Evolutionary conservation across 2,113 vertebrate species (phyloP).

Genomic region (Sterrhoptilus dennistouni): DNA sequence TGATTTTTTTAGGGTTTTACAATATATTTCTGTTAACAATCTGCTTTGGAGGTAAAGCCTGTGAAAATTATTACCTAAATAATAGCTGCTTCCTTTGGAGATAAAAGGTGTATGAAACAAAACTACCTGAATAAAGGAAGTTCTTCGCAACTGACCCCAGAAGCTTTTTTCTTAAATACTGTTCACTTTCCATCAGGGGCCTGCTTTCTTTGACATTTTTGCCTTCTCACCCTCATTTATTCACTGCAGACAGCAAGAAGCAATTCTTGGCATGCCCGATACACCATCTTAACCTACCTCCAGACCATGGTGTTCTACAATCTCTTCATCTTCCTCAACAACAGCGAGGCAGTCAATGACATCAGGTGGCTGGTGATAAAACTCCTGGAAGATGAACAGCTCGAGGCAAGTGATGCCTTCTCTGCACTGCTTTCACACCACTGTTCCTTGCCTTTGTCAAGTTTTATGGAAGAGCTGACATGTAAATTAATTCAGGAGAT

Average conservation of each 20-base stretch:
- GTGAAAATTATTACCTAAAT: not conserved
- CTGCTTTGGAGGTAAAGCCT: not conserved
- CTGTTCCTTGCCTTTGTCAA: not conserved
- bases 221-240: not conserved
- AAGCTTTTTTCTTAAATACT: not conserved
- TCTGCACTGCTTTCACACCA: not conserved
- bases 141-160: not conserved
- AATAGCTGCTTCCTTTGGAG: not conserved
- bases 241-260: conserved; percentile 87
- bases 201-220: not conserved
- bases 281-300: conserved; percentile 94
- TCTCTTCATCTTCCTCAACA: conserved; percentile 94
- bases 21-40: not conserved
- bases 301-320: conserved; percentile 99
- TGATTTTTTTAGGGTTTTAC: not conserved
- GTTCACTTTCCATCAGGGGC: not conserved
- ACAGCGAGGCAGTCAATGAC: conserved; percentile 81
- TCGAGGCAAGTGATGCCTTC: conserved; percentile 81
- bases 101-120: not conserved
- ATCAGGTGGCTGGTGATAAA: conserved; percentile 85
- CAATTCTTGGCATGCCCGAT: conserved; percentile 95
- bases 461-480: not conserved
- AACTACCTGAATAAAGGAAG: not conserved
- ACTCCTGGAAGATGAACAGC: conserved; percentile 93
- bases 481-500: not conserved